phyloP scores from a whole-genome alignment of 1,140 invertebrate genomes.

The Drosophila jambulina region DNA sequence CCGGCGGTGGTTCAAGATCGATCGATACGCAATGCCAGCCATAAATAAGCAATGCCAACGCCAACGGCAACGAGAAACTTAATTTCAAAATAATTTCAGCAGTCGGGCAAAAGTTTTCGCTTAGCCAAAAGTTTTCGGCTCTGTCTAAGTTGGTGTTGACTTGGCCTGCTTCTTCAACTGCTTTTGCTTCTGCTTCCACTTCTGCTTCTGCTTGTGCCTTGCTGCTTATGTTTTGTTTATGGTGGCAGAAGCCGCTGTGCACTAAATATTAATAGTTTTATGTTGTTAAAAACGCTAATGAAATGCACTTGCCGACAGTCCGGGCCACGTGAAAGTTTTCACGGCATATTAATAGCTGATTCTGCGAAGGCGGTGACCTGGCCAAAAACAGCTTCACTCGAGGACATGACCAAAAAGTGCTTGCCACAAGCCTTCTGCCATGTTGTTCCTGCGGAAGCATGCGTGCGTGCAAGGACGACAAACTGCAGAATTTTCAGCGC shows the following conservation, averaged over 20 bases:
- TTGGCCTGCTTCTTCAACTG: conserved; percentile 27
- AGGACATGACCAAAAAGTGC: conserved; percentile 70
- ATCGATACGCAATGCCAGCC: conserved; percentile 73
- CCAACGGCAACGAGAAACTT: conserved; percentile 60
- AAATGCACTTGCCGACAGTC: conserved; percentile 59
- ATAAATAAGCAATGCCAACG: conserved; percentile 76
- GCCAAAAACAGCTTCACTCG: conserved; percentile 49
- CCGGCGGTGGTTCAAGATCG: conserved; percentile 63
- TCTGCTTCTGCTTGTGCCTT: neutral
- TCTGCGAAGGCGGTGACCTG: conserved; percentile 51
- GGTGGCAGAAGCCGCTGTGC: conserved; percentile 24
- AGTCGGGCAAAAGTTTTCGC: conserved; percentile 58
- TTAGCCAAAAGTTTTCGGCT: conserved; percentile 65
- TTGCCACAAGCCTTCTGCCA: conserved; percentile 69
- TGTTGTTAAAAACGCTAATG: conserved; percentile 78
- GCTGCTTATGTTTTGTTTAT: conserved; percentile 72
- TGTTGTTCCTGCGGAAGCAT: conserved; percentile 58
- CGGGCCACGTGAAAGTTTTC: conserved; percentile 46
- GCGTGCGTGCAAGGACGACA: conserved; percentile 77
- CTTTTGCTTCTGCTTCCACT: conserved; percentile 1
- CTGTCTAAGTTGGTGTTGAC: conserved; percentile 53
- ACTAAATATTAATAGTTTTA: conserved; percentile 79
- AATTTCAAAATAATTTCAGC: conserved; percentile 79
- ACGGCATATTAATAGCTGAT: conserved; percentile 63
- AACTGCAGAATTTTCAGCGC: conserved; percentile 67